Conservation (phyloP, 1,140 invertebrate genomes). For the Telenomus remus region DNA sequence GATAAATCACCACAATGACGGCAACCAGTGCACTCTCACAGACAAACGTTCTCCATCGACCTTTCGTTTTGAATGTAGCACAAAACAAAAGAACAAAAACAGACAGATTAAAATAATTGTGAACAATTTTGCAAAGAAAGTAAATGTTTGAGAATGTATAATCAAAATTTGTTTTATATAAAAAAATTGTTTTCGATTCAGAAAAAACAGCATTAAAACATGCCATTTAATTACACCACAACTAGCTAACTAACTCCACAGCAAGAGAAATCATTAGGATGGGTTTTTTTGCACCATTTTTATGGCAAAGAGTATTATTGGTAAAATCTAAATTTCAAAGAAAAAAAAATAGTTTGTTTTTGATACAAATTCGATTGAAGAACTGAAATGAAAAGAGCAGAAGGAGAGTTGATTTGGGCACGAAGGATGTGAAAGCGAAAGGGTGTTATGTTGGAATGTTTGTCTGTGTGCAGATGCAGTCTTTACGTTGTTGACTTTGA, state of each 20-base stretch:
- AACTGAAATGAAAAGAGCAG: constrained; percentile 43
- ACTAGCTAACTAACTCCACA: constrained; percentile 42
- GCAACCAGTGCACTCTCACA: constrained; percentile 75
- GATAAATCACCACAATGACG: constrained; percentile 66
- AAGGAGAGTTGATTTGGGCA: constrained; percentile 2
- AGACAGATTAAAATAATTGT: constrained; percentile 42
- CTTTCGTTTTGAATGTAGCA: constrained; percentile 64
- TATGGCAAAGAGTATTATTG: constrained; percentile 1
- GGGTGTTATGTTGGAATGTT: constrained; percentile 76
- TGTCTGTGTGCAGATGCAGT: constrained; percentile 77
- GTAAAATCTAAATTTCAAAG: constrained; percentile 19
- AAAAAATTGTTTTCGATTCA: too few relatives aligned
- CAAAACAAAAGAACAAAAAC: constrained; percentile 46
- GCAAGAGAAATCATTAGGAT: constrained; percentile 41
- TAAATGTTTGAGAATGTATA: constrained; percentile 23
- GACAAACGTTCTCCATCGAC: constrained; percentile 74
- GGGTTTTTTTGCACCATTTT: constrained; percentile 35
- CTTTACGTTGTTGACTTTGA: constrained; percentile 75
- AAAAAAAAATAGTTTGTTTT: too few relatives aligned
- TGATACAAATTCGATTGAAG: not conserved
- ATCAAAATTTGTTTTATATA: constrained; percentile 16
- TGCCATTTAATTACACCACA: constrained; percentile 42
- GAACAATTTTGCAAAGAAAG: constrained; percentile 16
- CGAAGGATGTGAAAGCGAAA: constrained; percentile 61
- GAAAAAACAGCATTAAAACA: constrained; percentile 17